Evolutionary conservation across 2,797 vertebrate genomes (phyloP), one percentile per base, ranked within the genome.

Genomic region (Rhinogobio ventralis): DNA sequence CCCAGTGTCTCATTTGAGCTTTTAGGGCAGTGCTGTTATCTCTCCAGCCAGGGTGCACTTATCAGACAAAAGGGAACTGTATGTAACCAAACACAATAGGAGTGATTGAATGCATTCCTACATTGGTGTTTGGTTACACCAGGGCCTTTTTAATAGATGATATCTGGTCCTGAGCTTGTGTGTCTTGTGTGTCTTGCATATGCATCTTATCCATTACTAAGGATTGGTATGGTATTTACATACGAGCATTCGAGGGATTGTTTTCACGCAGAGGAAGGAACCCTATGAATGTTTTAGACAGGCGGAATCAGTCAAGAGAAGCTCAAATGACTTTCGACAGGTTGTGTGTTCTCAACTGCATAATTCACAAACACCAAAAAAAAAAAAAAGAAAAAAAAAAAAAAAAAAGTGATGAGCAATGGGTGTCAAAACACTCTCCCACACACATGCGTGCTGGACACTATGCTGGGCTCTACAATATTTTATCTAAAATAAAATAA

Each of bases 71-170:
- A 89, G 92, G 91, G 92, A 94, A 96, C 94, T 96, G 94, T 94
- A 96, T 95, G 94, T 93, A 93, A 93, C 87, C 91, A 93, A 92
- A 95, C 94, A 96, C 95, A 95, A 96, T 95, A 90, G 94, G 87
- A 82, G 71, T 95, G 95, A 96, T 95, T 94, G 95, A 96, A 92
- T 93, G 94, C 95, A 95, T 94, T 94, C 94, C 94, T 92, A 73
- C 81, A 87, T 90, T 90, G 94, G 95, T 95, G 94, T 96, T 91
- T 39, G 89, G 93, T 95, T 95, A 94, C 95, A 23, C 55, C 19
- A 87, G 77, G 83, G 88, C 46, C 89, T 90, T 91, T 92, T 95
- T 93, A 93, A 94, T 94, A 95, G 93, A 93, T 92, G 90, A 94
- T 93, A 93, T 94, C 91, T 92, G 92, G 90, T 85, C 79, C 79